Evolutionary conservation across 2,797 vertebrate species (phyloP).

Genomic region (Myripristis murdjan): DNA sequence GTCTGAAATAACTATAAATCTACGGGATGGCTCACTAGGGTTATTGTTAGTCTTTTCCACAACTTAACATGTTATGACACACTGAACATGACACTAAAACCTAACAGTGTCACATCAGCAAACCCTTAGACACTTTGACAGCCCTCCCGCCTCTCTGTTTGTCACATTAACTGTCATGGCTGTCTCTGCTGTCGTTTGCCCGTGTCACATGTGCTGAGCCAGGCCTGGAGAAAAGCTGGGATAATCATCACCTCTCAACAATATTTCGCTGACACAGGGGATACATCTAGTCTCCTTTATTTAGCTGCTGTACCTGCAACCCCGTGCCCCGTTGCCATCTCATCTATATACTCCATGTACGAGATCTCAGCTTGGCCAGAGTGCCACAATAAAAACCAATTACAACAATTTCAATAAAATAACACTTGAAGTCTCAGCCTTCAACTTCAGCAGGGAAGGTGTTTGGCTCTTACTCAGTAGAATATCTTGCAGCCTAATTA

Average conservation of each 20-base stretch:
- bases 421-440: too few species aligned
- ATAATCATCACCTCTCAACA: constrained; percentile 50
- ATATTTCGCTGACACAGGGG: constrained; percentile 49
- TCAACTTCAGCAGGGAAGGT: too few species aligned
- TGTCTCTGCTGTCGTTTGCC: constrained; percentile 36
- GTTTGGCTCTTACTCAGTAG: too few species aligned
- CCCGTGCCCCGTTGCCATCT: too few species aligned
- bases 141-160: constrained; percentile 32
- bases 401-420: too few species aligned
- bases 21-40: too few species aligned
- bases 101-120: constrained; percentile 51
- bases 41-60: constrained; percentile 4
- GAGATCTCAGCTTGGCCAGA: too few species aligned
- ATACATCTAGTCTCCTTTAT: constrained; percentile 16
- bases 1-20: too few species aligned
- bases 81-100: neutral
- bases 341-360: too few species aligned
- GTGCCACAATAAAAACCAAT: too few species aligned
- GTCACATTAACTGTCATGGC: constrained; percentile 58
- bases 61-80: constrained; percentile 23
- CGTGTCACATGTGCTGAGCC: constrained; percentile 72
- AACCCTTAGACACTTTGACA: constrained; percentile 52
- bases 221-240: constrained; percentile 38
- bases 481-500: too few species aligned
- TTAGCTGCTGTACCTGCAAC: too few species aligned